Base-by-base conservation (phyloP, 2,797 vertebrate genomes). In the Falco novaeseelandiae region DNA sequence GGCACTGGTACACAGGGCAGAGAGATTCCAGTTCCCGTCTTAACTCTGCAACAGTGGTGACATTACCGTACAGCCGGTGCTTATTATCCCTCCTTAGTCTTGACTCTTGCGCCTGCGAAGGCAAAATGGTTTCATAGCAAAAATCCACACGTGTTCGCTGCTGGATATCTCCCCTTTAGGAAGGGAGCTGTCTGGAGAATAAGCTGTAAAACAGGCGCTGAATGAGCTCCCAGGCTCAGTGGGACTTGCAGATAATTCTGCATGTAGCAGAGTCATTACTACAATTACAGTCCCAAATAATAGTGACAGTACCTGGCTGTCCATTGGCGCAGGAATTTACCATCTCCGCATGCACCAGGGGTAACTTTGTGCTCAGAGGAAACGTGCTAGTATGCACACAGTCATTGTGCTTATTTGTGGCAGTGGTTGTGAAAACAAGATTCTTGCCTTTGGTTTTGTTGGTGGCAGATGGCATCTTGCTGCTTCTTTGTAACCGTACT, bases 131-230 rank as follows among this genome's bases (percentile, higher is more conserved):
- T 78, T 15, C 72, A 32, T 10, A 71, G 66, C 69, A 69, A 5
- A 34, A 69, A 48, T 2, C 1, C 14, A 34, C 61, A 32, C 61
- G 2, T 18, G 20, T 55, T 84, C 8, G 0, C 21, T 5, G 2
- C 83, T 95, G 90, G 86, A 87, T 78, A 76, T 42, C 32, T 61
- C 61, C 66, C 42, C 54, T 71, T 21, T 74, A 78, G 76, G 30
- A 78, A 55, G 27, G 52, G 66, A 90, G 42, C 79, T 46, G 18
- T 27, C 80, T 82, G 90, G 83, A 92, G 80, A 71, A 22, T 4
- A 8, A 5, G 20, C 42, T 61, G 27, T n/a, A 82, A n/a, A 51
- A 30, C 0, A 27, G 67, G 21, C 44, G 42, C 80, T 38, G 70
- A 67, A 62, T 29, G 52, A 79, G 55, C 80, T 65, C 82, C 14